Base-by-base conservation (phyloP, 2,113 vertebrate species). In the Poeciliopsis turrubarensis region DNA sequence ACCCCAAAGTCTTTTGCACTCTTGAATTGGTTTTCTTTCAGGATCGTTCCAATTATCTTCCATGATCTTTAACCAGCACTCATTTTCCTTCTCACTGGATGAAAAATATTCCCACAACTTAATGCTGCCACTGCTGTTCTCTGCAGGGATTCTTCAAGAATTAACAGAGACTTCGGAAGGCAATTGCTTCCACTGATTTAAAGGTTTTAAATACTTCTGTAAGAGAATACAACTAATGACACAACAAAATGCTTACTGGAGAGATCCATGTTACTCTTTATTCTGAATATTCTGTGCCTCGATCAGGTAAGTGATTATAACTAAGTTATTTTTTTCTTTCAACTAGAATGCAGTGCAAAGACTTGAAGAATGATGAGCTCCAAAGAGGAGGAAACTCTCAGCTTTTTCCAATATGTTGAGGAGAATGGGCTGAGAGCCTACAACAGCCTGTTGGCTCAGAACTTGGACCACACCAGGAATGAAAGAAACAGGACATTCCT, bases 381-480 rank as follows among this genome's bases (percentile, higher is more conserved):
- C 86, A 96, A 96, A 92, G 95, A 97, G 39, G 96, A 97, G 83
- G 96, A 97, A 93, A 95, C 95, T 83, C 90, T 98, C 91, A 93
- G 93, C 76, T 98, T 99, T 96, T 96, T 99, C 90, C 96, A 98
- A 82, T 98, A 98, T 81, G 96, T 99, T 82, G 97, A 99, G 93
- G 97, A 99, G 81, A 96, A 96, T 90, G 97, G 98, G 80, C 96
- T 99, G 93, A 97, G 96, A 91, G 97, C 95, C 83, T 98, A 98
- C 30, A 96, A 96, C 61, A 94, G 96, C 81, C 94, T 99, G 91
- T 95, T 98, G 75, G 96, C 97, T 91, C 97, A 98, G 90, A 99
- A 98, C 77, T 72, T 91, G 74, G 96, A 98, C 89, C 96, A 97
- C 81, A 91, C 96, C 93, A 96, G 97, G 94, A 98, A 98, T 92